Evolutionary conservation across 2,888 invertebrate species (phyloP).

Genomic region (Archips xylosteana): DNA sequence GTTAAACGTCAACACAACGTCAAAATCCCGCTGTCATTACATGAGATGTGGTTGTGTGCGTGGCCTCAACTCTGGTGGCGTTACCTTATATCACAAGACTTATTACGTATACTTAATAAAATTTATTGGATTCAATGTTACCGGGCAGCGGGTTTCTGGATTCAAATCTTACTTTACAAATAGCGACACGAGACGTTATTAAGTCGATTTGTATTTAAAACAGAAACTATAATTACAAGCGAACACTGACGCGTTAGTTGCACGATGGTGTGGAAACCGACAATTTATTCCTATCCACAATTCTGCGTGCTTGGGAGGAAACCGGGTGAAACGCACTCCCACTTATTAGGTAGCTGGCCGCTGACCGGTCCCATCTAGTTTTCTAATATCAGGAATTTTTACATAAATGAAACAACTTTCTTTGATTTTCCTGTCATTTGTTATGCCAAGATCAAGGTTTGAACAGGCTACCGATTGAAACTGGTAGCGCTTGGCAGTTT

Average conservation of each 20-base stretch:
- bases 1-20: no score
- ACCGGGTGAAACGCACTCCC: constrained; percentile 37
- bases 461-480: constrained; percentile 12
- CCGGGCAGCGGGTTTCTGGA: not conserved
- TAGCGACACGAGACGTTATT: no score
- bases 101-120: not conserved
- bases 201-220: not conserved
- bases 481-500: constrained; percentile 3
- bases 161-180: not conserved
- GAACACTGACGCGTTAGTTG: constrained; percentile 20
- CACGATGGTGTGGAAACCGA: constrained; percentile 30
- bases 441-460: constrained; percentile 34
- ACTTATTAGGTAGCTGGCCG: constrained; percentile 25
- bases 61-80: no score
- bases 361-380: constrained; percentile 45
- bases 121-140: not conserved
- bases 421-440: constrained; percentile 46
- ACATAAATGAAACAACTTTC: constrained; percentile 46
- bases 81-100: constrained; percentile 2
- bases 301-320: constrained; percentile 44
- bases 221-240: constrained; percentile 24
- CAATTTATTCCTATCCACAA: constrained; percentile 43
- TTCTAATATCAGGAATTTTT: constrained; percentile 47
- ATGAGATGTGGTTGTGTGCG: no score
- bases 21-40: no score